Conservation (phyloP, 2,797 vertebrate genomes). For the Typhlichthys subterraneus region DNA sequence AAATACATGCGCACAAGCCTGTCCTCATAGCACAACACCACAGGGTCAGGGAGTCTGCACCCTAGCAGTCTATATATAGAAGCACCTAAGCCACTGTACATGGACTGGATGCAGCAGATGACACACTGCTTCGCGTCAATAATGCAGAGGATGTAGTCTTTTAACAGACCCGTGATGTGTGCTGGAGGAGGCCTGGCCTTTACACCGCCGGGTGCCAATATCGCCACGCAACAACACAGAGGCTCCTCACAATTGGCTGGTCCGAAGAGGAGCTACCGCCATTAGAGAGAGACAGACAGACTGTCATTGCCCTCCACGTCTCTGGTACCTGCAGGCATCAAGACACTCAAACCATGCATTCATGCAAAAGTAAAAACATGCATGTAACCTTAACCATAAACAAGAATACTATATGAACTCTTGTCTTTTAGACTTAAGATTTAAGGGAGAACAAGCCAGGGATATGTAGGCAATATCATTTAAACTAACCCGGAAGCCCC, state of each 20-base stretch:
- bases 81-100: conserved; percentile 14
- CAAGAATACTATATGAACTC: no score
- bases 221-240: conserved; percentile 10
- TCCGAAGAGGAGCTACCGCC: conserved; percentile 18
- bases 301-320: conserved; percentile 41
- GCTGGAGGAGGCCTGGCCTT: neutral
- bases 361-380: conserved; percentile 2
- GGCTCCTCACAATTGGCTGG: conserved; percentile 15
- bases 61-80: conserved; percentile 24
- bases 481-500: neutral
- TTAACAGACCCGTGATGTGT: conserved; percentile 6
- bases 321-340: conserved; percentile 3
- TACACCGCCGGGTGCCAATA: conserved; percentile 13
- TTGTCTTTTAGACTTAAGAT: no score
- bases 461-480: no score
- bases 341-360: conserved; percentile 9
- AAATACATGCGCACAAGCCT: no score
- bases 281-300: conserved; percentile 24
- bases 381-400: neutral
- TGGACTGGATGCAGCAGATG: conserved; percentile 3
- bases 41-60: no score
- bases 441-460: no score
- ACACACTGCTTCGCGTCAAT: conserved; percentile 23
- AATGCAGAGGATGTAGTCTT: conserved; percentile 23
- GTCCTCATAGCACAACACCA: no score